Evolutionary conservation across 2,888 invertebrate species (phyloP), one percentile per base, ranked within the genome.

Genomic region (Buathra laborator): DNA sequence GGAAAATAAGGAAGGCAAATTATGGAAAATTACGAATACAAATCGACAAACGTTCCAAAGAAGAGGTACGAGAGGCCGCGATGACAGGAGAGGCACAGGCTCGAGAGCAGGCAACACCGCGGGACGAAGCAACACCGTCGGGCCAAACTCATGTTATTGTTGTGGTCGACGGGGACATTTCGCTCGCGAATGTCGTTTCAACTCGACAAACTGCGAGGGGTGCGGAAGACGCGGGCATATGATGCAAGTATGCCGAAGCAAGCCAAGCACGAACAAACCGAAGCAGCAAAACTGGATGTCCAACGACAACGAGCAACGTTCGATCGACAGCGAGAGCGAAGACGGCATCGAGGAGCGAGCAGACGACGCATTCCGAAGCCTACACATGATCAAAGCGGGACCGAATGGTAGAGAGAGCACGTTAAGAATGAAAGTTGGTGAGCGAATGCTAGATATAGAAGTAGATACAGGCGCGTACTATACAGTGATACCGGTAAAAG

Each of bases 381-480:
- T 56, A 29, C 32, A 77, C 43, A 77, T 77, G 77, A 24, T 51
- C 44, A 70, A 72, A 7, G 43, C 51, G 7, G 72, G 16, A 19
- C 46, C 37, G 24, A 44, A 62, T 14, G 14, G 37, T 44, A 76
- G n/a, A 16, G 72, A 53, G 46, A 75, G 76, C 19, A 16, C 37
- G 14, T 46, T 83, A 14, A 46, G 72, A 44, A 12, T 68, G n/a
- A 71, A 6, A 4, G 71, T 83, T 0, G 68, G 46, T 6, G 14
- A 32, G 29, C 72, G 29, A 9, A 44, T 10, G 72, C 37, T 72
- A 32, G 48, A 71, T 7, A 32, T 76, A 46, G 71, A 82, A 56
- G 77, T 82, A n/a, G 81, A 81, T 48, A 76, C 81, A 37, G 81
- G 81, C 9, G 64, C 70, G 5, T 68, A 70, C 32, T 71, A 71